These are phyloP conservation scores for Crocuta crocuta DNA, from an alignment of 2,113 vertebrate genomes.

Conservation along the genomic window DNA sequence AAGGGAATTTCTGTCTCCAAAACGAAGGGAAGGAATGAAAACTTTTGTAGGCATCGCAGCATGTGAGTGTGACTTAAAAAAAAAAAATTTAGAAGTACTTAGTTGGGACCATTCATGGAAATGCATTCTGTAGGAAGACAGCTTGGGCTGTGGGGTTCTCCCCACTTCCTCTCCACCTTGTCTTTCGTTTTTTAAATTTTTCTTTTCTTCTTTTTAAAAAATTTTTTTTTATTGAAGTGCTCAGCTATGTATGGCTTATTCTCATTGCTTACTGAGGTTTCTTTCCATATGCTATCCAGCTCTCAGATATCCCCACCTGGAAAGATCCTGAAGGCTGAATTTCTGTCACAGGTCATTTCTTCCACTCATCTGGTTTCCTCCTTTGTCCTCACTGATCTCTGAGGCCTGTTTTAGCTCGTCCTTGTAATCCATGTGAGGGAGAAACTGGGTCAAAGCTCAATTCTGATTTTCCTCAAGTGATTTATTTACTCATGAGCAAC, in stretches of 20 bases:
- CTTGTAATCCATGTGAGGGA: not conserved
- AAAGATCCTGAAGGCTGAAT: not conserved
- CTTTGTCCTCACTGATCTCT: not conserved
- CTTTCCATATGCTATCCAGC: not conserved
- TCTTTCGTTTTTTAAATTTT: not conserved
- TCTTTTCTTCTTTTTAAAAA: not conserved
- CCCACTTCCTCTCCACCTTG: not conserved
- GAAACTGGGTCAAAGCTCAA: conserved; percentile 43
- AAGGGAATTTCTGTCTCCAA: conserved; percentile 50
- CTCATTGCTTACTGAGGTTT: not conserved
- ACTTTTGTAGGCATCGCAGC: not conserved
- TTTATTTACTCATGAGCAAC: conserved; percentile 32
- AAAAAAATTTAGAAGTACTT: not conserved
- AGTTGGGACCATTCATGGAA: not conserved
- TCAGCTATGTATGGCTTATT: not conserved
- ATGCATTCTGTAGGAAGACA: not conserved
- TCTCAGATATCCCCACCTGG: not conserved
- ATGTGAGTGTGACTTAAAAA: not conserved
- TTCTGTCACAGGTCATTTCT: not conserved
- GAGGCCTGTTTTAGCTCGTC: not conserved
- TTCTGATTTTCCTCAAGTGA: conserved; percentile 62
- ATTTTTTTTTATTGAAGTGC: not conserved
- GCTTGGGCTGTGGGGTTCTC: not conserved
- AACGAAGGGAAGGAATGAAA: conserved; percentile 31
- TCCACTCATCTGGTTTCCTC: not conserved